Evolutionary conservation across 2,888 invertebrate genomes (phyloP).

Genomic region (Tethea ocularis): DNA sequence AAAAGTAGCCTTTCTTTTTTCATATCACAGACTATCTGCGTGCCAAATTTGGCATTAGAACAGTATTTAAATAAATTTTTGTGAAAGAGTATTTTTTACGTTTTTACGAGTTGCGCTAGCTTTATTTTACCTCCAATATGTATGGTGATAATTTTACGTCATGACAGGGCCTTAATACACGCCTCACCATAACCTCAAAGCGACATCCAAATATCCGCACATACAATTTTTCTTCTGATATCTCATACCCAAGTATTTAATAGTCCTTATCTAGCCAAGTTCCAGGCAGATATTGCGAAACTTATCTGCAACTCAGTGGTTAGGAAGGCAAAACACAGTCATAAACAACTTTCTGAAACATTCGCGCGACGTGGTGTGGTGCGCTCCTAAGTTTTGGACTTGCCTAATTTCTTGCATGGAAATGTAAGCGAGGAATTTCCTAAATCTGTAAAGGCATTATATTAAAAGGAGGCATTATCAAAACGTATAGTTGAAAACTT

Average conservation of each 20-base stretch:
- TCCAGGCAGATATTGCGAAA: conserved; percentile 33
- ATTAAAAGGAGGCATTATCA: not conserved
- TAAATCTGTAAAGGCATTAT: not conserved
- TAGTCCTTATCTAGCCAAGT: conserved; percentile 30
- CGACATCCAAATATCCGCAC: not conserved
- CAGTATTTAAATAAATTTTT: no score
- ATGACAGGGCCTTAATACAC: no score
- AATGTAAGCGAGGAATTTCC: not conserved
- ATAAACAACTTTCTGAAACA: conserved; percentile 30
- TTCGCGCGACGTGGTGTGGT: conserved; percentile 16
- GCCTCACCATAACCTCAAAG: not conserved
- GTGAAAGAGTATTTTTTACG: no score
- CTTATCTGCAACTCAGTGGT: conserved; percentile 32
- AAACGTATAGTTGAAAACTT: not conserved
- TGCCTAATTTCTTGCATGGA: conserved; percentile 3
- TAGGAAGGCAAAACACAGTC: conserved; percentile 32
- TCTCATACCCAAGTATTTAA: conserved; percentile 23
- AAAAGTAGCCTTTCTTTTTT: no score
- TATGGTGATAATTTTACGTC: no score
- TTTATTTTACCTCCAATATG: no score
- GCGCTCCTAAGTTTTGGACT: not conserved
- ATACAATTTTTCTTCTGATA: conserved; percentile 16
- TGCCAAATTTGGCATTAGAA: no score
- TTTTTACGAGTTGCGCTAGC: no score
- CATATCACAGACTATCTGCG: no score